These are phyloP conservation scores for Agrochola litura DNA, from an alignment of 2,888 invertebrate genomes.

Conservation along the genomic window DNA sequence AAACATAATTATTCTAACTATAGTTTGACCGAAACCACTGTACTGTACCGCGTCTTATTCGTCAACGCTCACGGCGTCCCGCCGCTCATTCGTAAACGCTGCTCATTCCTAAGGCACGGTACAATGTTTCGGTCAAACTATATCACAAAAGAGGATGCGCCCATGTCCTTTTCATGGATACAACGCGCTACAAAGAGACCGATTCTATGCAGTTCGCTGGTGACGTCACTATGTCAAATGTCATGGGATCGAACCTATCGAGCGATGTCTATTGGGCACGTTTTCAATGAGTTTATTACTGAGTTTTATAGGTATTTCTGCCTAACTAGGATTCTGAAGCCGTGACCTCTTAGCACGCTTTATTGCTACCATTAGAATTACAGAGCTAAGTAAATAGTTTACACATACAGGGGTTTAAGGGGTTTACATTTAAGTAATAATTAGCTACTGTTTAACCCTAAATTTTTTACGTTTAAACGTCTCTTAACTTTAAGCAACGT, in stretches of 20 bases:
- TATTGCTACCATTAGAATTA: neutral
- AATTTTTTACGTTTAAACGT: no score
- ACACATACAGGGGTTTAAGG: neutral
- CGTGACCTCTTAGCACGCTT: neutral
- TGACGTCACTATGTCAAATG: conserved; percentile 36
- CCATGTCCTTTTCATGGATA: neutral
- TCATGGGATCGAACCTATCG: conserved; percentile 22
- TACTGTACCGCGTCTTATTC: no score
- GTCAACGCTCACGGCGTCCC: no score
- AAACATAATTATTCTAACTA: neutral
- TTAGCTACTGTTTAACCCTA: no score
- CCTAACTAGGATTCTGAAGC: conserved; percentile 20
- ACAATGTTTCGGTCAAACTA: no score
- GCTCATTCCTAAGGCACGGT: no score
- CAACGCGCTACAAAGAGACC: conserved; percentile 18
- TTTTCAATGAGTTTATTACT: conserved; percentile 26
- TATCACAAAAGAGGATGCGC: neutral
- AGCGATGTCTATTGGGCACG: conserved; percentile 30
- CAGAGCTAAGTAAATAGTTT: neutral
- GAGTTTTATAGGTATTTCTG: neutral
- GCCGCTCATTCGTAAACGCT: no score
- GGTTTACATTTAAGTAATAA: no score
- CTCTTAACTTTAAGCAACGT: no score
- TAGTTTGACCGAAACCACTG: no score
- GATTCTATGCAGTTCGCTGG: conserved; percentile 13